Conservation (phyloP, 2,888 invertebrate species). For the Cataglyphis altisquamis region DNA sequence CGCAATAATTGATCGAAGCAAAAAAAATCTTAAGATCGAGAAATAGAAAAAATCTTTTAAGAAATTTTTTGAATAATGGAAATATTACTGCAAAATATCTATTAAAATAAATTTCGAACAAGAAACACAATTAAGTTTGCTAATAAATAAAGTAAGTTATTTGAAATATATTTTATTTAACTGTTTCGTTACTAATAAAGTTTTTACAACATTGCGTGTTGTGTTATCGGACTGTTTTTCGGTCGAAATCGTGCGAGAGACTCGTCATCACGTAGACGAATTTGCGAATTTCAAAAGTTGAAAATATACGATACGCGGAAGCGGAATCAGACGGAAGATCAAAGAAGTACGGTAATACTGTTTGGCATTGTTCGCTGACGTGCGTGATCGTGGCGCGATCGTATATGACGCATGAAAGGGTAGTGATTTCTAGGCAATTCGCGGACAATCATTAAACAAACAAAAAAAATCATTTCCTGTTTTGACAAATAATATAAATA, state of each 20-base stretch:
- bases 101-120: not conserved
- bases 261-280: not conserved
- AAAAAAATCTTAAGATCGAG: not conserved
- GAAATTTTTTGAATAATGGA: not conserved
- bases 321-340: conserved; percentile 61
- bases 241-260: not conserved
- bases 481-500: conserved; percentile 38
- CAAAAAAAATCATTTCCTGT: conserved; percentile 1
- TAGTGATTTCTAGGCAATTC: conserved; percentile 23
- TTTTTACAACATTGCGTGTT: not conserved
- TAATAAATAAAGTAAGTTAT: conserved; percentile 1
- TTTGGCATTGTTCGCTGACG: conserved; percentile 72
- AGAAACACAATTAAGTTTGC: not conserved
- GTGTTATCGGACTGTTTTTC: conserved; percentile 19
- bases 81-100: not conserved
- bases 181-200: not conserved
- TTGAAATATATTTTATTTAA: not conserved
- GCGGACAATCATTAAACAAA: not conserved
- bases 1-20: not conserved
- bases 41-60: too few relatives aligned
- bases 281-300: conserved; percentile 14
- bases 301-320: conserved; percentile 53
- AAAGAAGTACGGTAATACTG: conserved; percentile 81
- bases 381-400: not conserved
- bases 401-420: conserved; percentile 22